These are phyloP conservation scores for Psephotus haematonotus DNA, from an alignment of 2,113 vertebrate genomes.

Conservation along the genomic window DNA sequence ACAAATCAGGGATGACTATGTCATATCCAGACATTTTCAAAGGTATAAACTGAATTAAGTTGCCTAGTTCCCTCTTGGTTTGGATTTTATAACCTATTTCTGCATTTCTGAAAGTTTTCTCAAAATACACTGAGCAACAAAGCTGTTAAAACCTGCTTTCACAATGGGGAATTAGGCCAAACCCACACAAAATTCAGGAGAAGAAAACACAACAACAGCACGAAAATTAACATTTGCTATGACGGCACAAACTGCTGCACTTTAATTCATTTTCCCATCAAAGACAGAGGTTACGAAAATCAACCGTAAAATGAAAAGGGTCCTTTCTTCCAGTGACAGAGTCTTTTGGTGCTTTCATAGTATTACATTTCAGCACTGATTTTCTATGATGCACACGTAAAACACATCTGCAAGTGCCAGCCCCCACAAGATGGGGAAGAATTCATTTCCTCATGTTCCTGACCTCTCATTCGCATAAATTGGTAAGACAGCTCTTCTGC, in stretches of 20 bases:
- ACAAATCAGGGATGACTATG: rapidly evolving
- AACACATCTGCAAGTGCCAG: background rate
- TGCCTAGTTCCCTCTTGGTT: background rate
- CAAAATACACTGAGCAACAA: background rate
- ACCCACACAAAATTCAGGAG: background rate
- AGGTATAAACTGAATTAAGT: background rate
- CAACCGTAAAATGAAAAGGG: background rate
- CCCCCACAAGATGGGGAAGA: background rate
- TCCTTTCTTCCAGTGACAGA: background rate
- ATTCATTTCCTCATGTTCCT: constrained; percentile 13
- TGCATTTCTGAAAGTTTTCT: background rate
- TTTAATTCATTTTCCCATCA: background rate
- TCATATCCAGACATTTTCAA: background rate
- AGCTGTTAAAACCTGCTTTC: background rate
- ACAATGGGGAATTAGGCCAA: background rate
- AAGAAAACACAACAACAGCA: background rate
- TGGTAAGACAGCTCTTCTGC: background rate
- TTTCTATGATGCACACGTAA: background rate
- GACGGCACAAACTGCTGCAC: background rate
- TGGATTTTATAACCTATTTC: background rate
- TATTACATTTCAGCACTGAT: background rate
- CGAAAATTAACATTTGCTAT: rapidly evolving
- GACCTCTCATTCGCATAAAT: background rate
- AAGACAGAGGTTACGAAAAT: background rate
- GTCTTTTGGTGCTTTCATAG: background rate